phyloP scores from a whole-genome alignment of 2,113 vertebrate genomes.

The Percina caprodes region DNA sequence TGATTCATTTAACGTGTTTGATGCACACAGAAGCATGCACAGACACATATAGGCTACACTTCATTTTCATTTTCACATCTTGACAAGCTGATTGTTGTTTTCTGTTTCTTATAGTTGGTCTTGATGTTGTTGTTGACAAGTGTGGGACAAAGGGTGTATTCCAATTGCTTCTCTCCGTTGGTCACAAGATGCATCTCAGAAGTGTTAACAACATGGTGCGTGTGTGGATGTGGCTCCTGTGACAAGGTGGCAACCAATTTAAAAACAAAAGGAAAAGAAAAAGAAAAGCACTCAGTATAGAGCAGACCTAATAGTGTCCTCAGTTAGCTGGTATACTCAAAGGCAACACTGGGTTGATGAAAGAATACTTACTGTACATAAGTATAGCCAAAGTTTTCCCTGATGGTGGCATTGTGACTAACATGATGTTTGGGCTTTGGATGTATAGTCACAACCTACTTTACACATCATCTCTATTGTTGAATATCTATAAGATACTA shows the following conservation, averaged over 20 bases:
- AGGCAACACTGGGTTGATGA: neutral
- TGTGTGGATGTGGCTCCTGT: neutral
- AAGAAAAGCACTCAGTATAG: neutral
- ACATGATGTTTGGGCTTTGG: no score
- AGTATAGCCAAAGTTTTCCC: no score
- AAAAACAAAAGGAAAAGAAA: neutral
- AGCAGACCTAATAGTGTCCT: neutral
- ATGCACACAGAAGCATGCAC: neutral
- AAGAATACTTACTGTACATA: no score
- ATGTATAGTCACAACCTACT: neutral
- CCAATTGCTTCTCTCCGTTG: neutral
- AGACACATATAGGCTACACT: neutral
- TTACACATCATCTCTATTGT: neutral
- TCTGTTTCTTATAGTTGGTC: neutral
- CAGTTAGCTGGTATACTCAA: neutral
- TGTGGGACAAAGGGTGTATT: neutral
- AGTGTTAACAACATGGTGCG: no score
- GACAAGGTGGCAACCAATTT: neutral
- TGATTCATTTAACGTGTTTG: neutral
- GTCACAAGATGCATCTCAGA: neutral
- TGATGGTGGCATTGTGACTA: no score
- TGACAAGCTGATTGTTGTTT: conserved; percentile 11
- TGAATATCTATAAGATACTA: neutral
- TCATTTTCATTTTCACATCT: neutral
- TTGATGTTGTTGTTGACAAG: neutral